Percentiles rank a stretch among this genome's conserved stretches.
These are phyloP conservation scores for Uria aalge DNA, from an alignment of 2,113 vertebrate genomes.

Conservation along the genomic window DNA sequence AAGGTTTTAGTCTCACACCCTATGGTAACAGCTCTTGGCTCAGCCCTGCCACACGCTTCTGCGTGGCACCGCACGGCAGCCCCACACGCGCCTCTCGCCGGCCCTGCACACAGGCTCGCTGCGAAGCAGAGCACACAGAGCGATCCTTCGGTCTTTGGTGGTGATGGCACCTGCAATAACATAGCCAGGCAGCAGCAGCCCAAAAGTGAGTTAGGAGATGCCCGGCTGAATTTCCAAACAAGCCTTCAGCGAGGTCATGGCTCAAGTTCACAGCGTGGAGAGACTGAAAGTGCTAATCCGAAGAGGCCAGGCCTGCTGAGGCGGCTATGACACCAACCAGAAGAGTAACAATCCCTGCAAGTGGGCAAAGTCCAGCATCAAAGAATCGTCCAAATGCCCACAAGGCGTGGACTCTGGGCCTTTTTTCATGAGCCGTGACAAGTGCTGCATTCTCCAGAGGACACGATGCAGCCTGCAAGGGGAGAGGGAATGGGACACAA, in stretches of 20 bases:
- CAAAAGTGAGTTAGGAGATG: not conserved
- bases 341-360: not conserved
- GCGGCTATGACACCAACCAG: not conserved
- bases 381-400: not conserved
- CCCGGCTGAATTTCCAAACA: not conserved
- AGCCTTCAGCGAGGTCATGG: not conserved
- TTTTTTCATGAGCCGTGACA: not conserved
- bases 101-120: not conserved
- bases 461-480: not conserved
- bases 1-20: not conserved
- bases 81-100: not conserved
- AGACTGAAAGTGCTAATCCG: not conserved
- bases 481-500: not conserved
- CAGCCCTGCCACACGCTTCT: not conserved
- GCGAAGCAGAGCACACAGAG: not conserved
- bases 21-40: not conserved
- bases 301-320: not conserved
- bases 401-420: not conserved
- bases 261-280: not conserved
- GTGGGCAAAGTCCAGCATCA: not conserved
- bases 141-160: not conserved
- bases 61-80: rapidly evolving
- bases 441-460: not conserved
- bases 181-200: not conserved
- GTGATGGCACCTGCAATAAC: not conserved